Base-by-base conservation (phyloP, 2,888 invertebrate species). In the Nowickia ferox region DNA sequence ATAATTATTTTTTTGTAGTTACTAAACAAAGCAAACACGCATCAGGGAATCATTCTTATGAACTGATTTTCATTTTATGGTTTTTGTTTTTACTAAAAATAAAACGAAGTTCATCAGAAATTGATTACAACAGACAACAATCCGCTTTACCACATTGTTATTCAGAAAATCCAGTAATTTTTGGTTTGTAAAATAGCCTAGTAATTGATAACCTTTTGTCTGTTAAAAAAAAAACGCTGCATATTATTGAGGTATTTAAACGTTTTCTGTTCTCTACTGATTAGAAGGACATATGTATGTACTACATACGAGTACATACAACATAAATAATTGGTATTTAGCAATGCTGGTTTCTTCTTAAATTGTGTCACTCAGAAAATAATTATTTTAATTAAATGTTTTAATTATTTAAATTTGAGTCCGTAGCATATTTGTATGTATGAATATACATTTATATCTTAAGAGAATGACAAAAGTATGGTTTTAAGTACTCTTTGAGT, bases 181-280 rank as follows among this genome's bases (percentile, higher is more conserved):
- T 66, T 59, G 17, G 74, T 80, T 66, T 53, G 30, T 22, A 30
- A 44, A 17, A 19, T 11, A 6, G 17, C n/a, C 30, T 17, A 17
- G 9, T 17, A 13, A 22, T 17, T 48, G 80, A 80, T 80, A 80
- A 80, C 66, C 74, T 80, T 65, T 74, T 42, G 30, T 17, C 42
- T 40, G 57, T 74, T 19, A 19, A 19, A 59, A 40, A 63, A 79
- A 66, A 48, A 71, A 57, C 66, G 48, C 17, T 48, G 19, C 4
- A 40, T 71, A 40, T 40, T 59, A 63, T 79, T 72, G 74, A 38
- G 44, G 55, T 48, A 79, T 51, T 22, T 8, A 44, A 10, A 51
- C 6, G 48, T 8, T 11, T 66, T 46, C 66, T 15, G 9, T 48
- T 57, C 30, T 66, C 44, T 44, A 22, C 19, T 57, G 77, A 77